Conservation (phyloP, 2,888 invertebrate genomes). For the Netelia inedita region DNA sequence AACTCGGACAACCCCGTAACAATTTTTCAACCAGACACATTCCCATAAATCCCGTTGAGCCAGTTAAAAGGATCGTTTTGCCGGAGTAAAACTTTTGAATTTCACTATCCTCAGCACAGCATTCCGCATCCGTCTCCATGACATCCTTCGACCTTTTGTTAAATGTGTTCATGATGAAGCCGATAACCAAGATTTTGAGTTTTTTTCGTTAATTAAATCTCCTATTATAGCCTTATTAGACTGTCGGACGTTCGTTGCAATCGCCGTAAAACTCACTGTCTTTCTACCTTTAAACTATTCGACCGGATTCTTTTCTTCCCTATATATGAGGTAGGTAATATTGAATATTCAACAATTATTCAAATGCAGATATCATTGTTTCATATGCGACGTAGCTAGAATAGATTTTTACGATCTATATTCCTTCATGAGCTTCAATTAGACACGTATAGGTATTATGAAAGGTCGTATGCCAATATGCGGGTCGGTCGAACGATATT, state of each 20-base stretch:
- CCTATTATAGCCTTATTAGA: not conserved
- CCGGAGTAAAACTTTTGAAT: slow-evolving; percentile 74
- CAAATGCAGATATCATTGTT: slow-evolving; percentile 17
- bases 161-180: slow-evolving; percentile 68
- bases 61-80: slow-evolving; percentile 76
- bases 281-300: slow-evolving; percentile 10
- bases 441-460: not conserved
- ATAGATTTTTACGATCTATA: slow-evolving; percentile 5
- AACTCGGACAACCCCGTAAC: slow-evolving; percentile 59
- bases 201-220: not conserved
- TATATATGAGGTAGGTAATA: slow-evolving; percentile 32
- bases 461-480: not conserved
- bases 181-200: not conserved
- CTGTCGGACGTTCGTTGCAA: not conserved
- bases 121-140: slow-evolving; percentile 44
- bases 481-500: too few species aligned
- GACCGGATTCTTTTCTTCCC: not conserved
- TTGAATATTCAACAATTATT: slow-evolving; percentile 19
- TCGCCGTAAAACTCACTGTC: not conserved
- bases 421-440: not conserved
- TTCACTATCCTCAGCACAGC: slow-evolving; percentile 61
- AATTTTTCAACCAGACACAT: slow-evolving; percentile 76
- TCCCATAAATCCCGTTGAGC: slow-evolving; percentile 75
- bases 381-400: not conserved
- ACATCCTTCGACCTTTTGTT: slow-evolving; percentile 72